Evolutionary conservation across 2,113 vertebrate genomes (phyloP).

Genomic region (Tretioscincus oriximinensis): DNA sequence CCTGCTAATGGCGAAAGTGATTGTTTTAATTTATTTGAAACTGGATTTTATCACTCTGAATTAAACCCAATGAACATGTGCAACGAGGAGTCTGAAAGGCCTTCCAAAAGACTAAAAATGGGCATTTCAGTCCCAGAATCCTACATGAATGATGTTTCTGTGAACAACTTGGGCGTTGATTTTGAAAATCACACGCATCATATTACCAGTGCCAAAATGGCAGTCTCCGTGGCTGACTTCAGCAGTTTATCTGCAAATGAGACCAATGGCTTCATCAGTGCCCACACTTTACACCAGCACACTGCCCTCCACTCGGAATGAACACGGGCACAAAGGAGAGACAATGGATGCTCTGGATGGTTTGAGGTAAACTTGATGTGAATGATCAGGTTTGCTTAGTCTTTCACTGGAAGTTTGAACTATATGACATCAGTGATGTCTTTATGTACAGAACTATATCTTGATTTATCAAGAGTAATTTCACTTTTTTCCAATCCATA

Average conservation of each 20-base stretch:
- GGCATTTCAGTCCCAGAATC: conserved; percentile 86
- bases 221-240: conserved; percentile 95
- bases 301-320: conserved; percentile 94
- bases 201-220: conserved; percentile 95
- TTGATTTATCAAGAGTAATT: conserved; percentile 99
- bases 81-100: conserved; percentile 88
- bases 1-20: conserved; percentile 87
- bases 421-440: conserved; percentile 99
- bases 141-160: conserved; percentile 92
- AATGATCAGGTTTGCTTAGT: conserved; percentile 84
- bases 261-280: conserved; percentile 87
- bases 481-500: conserved; percentile 90
- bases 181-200: conserved; percentile 89
- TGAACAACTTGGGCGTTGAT: conserved; percentile 89
- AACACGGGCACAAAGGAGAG: conserved; percentile 55
- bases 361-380: conserved; percentile 72
- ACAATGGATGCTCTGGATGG: conserved; percentile 62
- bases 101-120: conserved; percentile 94
- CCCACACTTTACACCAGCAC: conserved; percentile 89
- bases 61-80: conserved; percentile 84
- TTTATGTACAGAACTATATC: conserved; percentile 98
- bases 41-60: conserved; percentile 93
- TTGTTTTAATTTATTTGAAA: conserved; percentile 97
- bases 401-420: conserved; percentile 96
- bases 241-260: conserved; percentile 87